These are phyloP conservation scores for Luffia ferchaultella DNA, from an alignment of 2,888 invertebrate genomes.

Conservation along the genomic window DNA sequence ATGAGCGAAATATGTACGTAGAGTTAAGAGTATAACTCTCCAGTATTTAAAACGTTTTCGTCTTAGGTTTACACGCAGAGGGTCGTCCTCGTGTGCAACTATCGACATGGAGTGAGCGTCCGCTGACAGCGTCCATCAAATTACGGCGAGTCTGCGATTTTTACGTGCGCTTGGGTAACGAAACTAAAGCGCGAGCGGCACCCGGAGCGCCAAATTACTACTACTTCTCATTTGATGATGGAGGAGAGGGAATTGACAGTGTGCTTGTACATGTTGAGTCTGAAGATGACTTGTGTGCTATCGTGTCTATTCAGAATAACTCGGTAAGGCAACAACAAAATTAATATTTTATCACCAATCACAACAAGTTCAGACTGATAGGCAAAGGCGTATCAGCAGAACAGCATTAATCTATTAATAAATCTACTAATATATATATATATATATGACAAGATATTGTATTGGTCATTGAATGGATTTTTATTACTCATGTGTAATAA, in stretches of 20 bases:
- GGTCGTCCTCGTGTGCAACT: constrained; percentile 68
- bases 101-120: constrained; percentile 64
- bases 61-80: not conserved
- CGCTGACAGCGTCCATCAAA: constrained; percentile 61
- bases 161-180: constrained; percentile 48
- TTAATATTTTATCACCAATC: no score
- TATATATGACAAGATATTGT: no score
- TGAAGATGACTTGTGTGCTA: constrained; percentile 73
- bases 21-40: no score
- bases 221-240: constrained; percentile 56
- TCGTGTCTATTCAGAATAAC: constrained; percentile 80
- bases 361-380: no score
- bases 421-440: no score
- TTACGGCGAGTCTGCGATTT: constrained; percentile 68
- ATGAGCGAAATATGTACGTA: no score
- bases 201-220: constrained; percentile 57
- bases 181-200: constrained; percentile 39
- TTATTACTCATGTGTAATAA: no score
- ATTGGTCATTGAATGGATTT: no score
- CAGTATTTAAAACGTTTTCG: no score
- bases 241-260: constrained; percentile 26
- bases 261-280: constrained; percentile 73
- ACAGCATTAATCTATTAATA: no score
- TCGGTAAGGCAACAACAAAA: constrained; percentile 65
- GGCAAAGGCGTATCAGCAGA: no score